Base-by-base conservation (phyloP, 2,888 invertebrate species). In the Seira ritae region DNA sequence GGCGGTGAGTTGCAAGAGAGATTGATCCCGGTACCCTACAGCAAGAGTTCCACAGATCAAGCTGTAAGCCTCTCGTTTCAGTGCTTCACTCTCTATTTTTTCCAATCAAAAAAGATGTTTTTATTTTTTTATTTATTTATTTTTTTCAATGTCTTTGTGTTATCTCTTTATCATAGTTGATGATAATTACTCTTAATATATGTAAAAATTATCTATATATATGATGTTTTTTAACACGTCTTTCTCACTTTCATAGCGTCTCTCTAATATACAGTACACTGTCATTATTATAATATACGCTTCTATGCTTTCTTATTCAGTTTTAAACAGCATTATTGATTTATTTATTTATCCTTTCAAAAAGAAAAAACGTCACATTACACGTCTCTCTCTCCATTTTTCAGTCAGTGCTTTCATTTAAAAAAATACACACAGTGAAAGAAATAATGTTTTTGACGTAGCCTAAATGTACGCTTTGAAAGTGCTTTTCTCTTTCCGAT, bases 11-110 rank as follows among this genome's bases (percentile, higher is more conserved):
- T 97, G 94, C 97, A 98, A 95, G 98, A 98, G 94, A 97, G 98
- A 94, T 96, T 98, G 95, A 98, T 98, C 93, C 97, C 98, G 93
- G 98, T 98, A 93, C 98, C 98, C 93, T 98, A 98, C 96, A 98
- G 98, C 97, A 98, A 98, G 96, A 97, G 97, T 93, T 97, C 97
- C 93, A 98, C 98, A 94, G 98, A 98, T 95, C 98, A 98, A 96
- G 98, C 98, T 97, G 98, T 98, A 98, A 98, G 98, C 95, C 93
- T 93, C 94, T 84, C 93, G 93, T 93, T 85, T 84, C 78, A 77
- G 84, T 85, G 81, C 82, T 87, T 81, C 80, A 85, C 79, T 82
- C 31, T 71, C 23, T 71, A 78, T 78, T 84, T 83, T n/a, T 85
- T 85, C 78, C 65, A 78, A 79, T 50, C 50, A 50, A 50, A 50